A percentile compares a stretch with the other conserved stretches of the same genome.
Conservation (phyloP, 2,797 vertebrate genomes). For the Megalops cyprinoides region DNA sequence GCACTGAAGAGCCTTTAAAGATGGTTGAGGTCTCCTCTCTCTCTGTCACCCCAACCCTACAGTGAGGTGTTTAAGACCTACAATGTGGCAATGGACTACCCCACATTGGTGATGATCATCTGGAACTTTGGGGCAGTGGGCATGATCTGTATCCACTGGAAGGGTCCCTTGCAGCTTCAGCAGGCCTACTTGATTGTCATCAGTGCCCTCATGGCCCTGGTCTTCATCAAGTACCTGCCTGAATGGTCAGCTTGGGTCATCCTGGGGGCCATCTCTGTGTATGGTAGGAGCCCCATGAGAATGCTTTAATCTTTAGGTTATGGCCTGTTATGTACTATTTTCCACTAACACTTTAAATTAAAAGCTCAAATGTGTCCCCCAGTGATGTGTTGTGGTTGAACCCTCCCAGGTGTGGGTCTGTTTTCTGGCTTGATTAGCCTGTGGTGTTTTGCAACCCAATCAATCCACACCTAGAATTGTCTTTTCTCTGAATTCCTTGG, state of each 20-base stretch:
- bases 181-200: conserved; percentile 95
- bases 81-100: conserved; percentile 94
- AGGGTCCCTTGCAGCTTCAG: conserved; percentile 89
- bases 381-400: not conserved
- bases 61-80: conserved; percentile 94
- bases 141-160: conserved; percentile 98
- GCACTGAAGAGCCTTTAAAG: not conserved
- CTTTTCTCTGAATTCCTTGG: not conserved
- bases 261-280: conserved; percentile 91
- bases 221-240: conserved; percentile 96
- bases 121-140: conserved; percentile 97
- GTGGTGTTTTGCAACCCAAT: not conserved
- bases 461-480: not conserved
- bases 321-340: not conserved
- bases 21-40: not conserved
- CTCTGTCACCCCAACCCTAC: conserved; percentile 23
- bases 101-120: conserved; percentile 84
- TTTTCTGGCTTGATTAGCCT: not conserved
- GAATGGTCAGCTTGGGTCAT: conserved; percentile 98
- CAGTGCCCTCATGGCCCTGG: conserved; percentile 93
- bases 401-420: not conserved
- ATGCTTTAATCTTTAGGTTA: not conserved
- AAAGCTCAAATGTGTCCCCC: not conserved
- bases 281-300: conserved; percentile 73
- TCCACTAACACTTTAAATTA: not conserved